A percentile compares a stretch with the other conserved stretches of the same genome.
Conservation (phyloP, 2,113 vertebrate species). For the Tragelaphus imberbis region DNA sequence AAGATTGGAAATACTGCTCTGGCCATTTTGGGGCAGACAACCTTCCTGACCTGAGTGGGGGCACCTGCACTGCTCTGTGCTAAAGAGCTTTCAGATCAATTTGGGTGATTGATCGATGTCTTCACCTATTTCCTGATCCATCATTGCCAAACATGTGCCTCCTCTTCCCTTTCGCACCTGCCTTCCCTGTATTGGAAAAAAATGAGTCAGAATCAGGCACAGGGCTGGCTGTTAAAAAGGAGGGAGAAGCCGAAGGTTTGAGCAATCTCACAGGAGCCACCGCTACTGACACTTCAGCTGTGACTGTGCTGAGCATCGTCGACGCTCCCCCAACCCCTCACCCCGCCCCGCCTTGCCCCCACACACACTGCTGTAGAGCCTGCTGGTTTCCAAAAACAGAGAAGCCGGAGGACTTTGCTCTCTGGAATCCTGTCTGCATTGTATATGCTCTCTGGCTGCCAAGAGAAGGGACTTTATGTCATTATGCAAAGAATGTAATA, state of each 20-base stretch:
- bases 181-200: not conserved
- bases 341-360: not conserved
- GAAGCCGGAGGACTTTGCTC: not conserved
- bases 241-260: not conserved
- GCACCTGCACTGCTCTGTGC: accelerated
- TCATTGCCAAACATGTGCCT: not conserved
- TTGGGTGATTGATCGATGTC: not conserved
- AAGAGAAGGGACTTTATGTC: not conserved
- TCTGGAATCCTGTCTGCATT: not conserved
- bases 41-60: not conserved
- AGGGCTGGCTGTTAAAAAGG: not conserved
- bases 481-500: constrained; percentile 49
- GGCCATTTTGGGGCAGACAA: not conserved
- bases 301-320: not conserved
- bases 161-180: not conserved
- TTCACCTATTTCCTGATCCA: not conserved
- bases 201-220: not conserved
- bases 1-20: not conserved
- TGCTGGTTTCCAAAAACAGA: not conserved
- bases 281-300: not conserved
- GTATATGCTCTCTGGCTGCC: not conserved
- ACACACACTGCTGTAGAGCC: not conserved
- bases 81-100: not conserved
- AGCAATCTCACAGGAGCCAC: not conserved
- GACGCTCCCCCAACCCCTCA: accelerated